phyloP scores from a whole-genome alignment of 2,888 invertebrate species.

The Mimachlamys varia region DNA sequence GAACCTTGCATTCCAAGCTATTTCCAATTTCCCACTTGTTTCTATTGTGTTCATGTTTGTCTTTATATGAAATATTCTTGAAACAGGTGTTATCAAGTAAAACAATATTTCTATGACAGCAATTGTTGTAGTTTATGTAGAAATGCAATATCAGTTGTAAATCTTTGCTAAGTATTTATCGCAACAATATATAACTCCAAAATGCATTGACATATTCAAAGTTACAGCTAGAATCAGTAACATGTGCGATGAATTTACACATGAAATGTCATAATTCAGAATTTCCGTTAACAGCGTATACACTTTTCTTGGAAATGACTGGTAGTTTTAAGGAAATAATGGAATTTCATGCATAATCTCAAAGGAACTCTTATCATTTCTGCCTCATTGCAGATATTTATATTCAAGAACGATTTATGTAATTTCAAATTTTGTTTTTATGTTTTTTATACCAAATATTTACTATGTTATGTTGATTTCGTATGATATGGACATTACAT shows the following conservation, averaged over 20 bases:
- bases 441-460: not conserved
- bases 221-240: too few species aligned
- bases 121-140: not conserved
- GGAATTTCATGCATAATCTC: slow-evolving; percentile 8
- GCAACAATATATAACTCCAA: too few species aligned
- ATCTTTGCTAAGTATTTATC: not conserved
- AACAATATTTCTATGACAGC: not conserved
- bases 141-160: not conserved
- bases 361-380: not conserved
- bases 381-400: not conserved
- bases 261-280: not conserved
- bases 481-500: not conserved
- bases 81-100: not conserved
- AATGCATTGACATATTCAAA: not conserved
- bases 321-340: not conserved
- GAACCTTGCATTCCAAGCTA: slow-evolving; percentile 16
- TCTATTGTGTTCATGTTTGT: not conserved
- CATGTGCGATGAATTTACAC: not conserved
- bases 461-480: not conserved
- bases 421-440: not conserved
- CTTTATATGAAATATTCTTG: not conserved
- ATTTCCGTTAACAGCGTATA: not conserved
- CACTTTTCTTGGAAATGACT: not conserved
- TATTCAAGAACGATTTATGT: not conserved
- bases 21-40: not conserved